phyloP scores from a whole-genome alignment of 1,140 invertebrate genomes.

The Ooceraea biroi region DNA sequence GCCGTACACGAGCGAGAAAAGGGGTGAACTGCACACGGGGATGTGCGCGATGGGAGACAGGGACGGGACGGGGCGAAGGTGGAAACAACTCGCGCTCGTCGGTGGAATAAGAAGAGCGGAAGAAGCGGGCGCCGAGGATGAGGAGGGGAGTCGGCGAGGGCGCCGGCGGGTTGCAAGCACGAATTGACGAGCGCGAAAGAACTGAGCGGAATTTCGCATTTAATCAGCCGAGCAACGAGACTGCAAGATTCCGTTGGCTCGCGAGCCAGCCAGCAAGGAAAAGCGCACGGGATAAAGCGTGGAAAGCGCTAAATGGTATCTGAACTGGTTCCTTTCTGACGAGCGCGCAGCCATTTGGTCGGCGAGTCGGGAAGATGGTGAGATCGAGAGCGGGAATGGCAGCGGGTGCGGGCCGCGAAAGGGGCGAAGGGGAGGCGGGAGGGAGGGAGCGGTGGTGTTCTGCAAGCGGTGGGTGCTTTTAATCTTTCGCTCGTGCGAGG shows the following conservation, averaged over 20 bases:
- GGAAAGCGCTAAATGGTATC: conserved; percentile 75
- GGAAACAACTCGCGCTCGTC: conserved; percentile 57
- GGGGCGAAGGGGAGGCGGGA: conserved; percentile 42
- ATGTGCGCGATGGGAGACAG: conserved; percentile 17
- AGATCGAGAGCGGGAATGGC: conserved; percentile 58
- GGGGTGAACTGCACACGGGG: conserved; percentile 3
- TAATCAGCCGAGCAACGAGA: conserved; percentile 79
- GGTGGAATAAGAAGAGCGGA: conserved; percentile 60
- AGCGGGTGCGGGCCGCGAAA: conserved; percentile 38
- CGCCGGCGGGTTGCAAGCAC: conserved; percentile 25
- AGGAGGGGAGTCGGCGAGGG: conserved; percentile 5
- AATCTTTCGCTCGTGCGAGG: conserved; percentile 79
- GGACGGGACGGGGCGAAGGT: conserved; percentile 9
- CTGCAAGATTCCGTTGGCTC: conserved; percentile 54
- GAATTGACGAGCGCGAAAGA: conserved; percentile 76
- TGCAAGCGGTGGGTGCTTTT: conserved; percentile 73
- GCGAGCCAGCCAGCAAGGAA: conserved; percentile 45
- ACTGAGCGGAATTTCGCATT: conserved; percentile 80
- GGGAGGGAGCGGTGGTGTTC: conserved; percentile 41
- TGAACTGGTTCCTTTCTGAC: conserved; percentile 75
- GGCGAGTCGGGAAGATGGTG: conserved; percentile 69
- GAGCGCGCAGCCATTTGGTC: conserved; percentile 69
- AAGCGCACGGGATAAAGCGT: conserved; percentile 65
- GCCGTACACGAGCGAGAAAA: conserved; percentile 6
- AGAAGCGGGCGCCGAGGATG: conserved; percentile 36